Base-by-base conservation (phyloP, 2,113 vertebrate species). In the Callionymus lyra region DNA sequence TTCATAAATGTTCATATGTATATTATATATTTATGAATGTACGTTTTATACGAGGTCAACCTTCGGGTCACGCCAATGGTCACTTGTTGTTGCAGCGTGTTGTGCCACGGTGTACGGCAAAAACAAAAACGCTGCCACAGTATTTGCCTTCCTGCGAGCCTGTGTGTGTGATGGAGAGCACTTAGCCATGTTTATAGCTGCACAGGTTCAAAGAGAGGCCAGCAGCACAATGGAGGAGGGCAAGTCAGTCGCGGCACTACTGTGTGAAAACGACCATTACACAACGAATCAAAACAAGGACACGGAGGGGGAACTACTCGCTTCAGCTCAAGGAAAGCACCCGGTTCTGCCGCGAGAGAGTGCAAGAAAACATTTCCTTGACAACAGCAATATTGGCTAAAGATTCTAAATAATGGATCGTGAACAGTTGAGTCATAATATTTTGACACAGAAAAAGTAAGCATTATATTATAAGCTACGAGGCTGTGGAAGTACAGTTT, bases 121-220 rank as follows among this genome's bases (percentile, higher is more conserved):
- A 74, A 65, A 79, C 70, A n/a, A n/a, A n/a, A n/a, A n/a, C n/a
- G n/a, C 74, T 82, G 74, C 76, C 67, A 65, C 70, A 61, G 72
- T 48, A 76, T 81, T 81, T 70, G 82, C 66, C 69, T 78, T 43
- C 16, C 36, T 66, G 44, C 40, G 33, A 44, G 62, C 44, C 65
- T 47, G 63, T 54, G 57, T 54, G 57, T 38, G 72, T 79, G 70
- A 76, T 61, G 44, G 65, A 80, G 70, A 71, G 66, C 68, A 80
- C 74, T 77, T 74, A 77, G 52, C 52, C 53, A 65, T 85, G 76
- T 82, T 82, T 78, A 72, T 64, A 68, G 78, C 64, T 63, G 52
- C 40, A 53, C 71, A 76, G 63, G 74, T 81, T 84, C 80, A 84
- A 71, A 79, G 72, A 74, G 52, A 65, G 76, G 77, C 70, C 77